Evolutionary conservation across 2,797 vertebrate genomes (phyloP).

Genomic region (Pipistrellus pipistrellus): DNA sequence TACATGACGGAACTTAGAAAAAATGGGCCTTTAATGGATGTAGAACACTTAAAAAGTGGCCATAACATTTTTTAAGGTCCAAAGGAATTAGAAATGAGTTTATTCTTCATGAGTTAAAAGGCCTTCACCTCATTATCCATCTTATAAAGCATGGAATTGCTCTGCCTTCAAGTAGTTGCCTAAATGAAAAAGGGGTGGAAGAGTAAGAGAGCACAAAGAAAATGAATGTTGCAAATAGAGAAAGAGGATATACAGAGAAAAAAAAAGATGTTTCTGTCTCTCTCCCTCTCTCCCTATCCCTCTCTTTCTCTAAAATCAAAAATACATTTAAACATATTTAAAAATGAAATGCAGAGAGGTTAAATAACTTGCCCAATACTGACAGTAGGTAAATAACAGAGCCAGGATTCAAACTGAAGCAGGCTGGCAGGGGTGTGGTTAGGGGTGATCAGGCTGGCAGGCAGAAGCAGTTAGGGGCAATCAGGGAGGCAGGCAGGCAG

Average conservation of each 20-base stretch:
- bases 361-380: neutral
- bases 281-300: neutral
- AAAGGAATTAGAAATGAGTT: slow-evolving; percentile 45
- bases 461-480: no score
- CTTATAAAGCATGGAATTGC: neutral
- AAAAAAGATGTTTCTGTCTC: neutral
- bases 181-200: neutral
- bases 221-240: neutral
- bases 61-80: neutral
- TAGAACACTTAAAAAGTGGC: neutral
- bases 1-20: neutral
- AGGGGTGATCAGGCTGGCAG: no score
- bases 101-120: slow-evolving; percentile 6
- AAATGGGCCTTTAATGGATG: slow-evolving; percentile 7
- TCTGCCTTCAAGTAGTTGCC: neutral
- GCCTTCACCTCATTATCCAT: neutral
- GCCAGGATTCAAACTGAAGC: neutral
- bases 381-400: neutral
- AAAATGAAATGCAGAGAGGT: neutral
- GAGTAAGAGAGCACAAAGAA: neutral
- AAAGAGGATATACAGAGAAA: neutral
- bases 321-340: neutral
- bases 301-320: neutral
- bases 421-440: no score
- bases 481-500: no score